These are phyloP conservation scores for Anas georgica DNA, from an alignment of 2,797 vertebrate species.

Conservation along the genomic window DNA sequence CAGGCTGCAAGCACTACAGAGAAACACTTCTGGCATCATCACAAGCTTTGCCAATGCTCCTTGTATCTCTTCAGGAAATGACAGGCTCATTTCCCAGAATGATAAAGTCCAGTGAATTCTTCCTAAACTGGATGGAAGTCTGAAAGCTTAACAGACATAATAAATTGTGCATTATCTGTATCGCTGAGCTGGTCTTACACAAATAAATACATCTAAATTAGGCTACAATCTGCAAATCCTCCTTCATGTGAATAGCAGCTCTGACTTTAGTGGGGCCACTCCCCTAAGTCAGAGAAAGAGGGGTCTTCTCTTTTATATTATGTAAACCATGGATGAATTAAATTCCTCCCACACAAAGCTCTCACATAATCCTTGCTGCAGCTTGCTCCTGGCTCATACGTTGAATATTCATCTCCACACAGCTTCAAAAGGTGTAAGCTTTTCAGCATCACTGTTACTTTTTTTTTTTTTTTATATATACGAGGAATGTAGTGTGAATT, in stretches of 20 bases:
- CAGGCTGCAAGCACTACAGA: background rate
- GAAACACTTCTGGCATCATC: background rate
- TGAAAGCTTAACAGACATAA: constrained; percentile 28
- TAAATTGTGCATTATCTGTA: constrained; percentile 35
- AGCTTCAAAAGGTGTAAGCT: constrained; percentile 12
- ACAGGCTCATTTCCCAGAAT: constrained; percentile 5
- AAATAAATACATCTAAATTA: constrained; percentile 38
- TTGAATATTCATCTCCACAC: constrained; percentile 26
- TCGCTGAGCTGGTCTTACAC: background rate
- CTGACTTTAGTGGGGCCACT: background rate
- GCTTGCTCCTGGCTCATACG: constrained; percentile 18
- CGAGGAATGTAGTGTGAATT: background rate
- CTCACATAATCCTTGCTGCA: constrained; percentile 3
- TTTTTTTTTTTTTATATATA: background rate
- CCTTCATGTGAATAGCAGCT: background rate
- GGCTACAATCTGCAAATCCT: constrained; percentile 16
- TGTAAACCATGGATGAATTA: constrained; percentile 24
- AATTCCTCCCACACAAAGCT: constrained; percentile 53
- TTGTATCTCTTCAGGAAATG: background rate
- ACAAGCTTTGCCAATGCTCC: background rate
- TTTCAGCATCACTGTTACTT: background rate
- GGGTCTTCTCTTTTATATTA: constrained; percentile 37
- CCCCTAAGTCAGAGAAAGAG: background rate
- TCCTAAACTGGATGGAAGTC: constrained; percentile 23
- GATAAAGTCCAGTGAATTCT: constrained; percentile 26